These are phyloP conservation scores for Boloria euphrosyne DNA, from an alignment of 2,888 invertebrate genomes.

Conservation along the genomic window DNA sequence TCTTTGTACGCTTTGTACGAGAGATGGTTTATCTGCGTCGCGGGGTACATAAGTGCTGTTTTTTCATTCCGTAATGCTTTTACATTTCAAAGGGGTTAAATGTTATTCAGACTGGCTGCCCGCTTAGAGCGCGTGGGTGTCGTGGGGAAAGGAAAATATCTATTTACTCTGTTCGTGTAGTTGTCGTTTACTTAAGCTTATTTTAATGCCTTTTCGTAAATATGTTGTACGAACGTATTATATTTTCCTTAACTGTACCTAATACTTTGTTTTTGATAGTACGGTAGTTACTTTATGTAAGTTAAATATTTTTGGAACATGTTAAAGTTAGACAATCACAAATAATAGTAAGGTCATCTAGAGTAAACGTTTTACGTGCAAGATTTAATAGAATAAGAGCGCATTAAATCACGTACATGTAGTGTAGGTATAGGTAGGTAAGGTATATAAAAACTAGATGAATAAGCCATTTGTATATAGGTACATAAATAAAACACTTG, in stretches of 20 bases:
- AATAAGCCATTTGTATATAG: no score
- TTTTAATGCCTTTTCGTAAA: background rate
- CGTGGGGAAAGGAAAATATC: conserved; percentile 60
- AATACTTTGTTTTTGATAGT: background rate
- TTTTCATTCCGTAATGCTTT: conserved; percentile 83
- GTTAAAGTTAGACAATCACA: background rate
- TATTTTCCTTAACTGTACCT: background rate
- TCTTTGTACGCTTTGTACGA: conserved; percentile 82
- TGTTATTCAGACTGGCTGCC: conserved; percentile 78
- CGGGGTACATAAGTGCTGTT: conserved; percentile 82
- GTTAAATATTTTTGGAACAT: background rate
- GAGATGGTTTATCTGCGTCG: conserved; percentile 82
- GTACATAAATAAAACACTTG: no score
- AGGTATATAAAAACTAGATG: no score
- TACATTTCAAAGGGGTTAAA: conserved; percentile 83
- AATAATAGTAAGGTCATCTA: conserved; percentile 11
- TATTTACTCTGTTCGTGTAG: conserved; percentile 30
- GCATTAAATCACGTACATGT: conserved; percentile 4
- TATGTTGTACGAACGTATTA: background rate
- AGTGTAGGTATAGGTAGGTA: no score
- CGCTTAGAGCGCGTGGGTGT: conserved; percentile 79
- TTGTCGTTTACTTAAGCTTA: conserved; percentile 9
- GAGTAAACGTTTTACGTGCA: conserved; percentile 2
- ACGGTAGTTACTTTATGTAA: background rate
- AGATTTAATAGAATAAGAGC: conserved; percentile 10